Base-by-base conservation (phyloP, 2,113 vertebrate genomes). In the Brevimyrus niger region DNA sequence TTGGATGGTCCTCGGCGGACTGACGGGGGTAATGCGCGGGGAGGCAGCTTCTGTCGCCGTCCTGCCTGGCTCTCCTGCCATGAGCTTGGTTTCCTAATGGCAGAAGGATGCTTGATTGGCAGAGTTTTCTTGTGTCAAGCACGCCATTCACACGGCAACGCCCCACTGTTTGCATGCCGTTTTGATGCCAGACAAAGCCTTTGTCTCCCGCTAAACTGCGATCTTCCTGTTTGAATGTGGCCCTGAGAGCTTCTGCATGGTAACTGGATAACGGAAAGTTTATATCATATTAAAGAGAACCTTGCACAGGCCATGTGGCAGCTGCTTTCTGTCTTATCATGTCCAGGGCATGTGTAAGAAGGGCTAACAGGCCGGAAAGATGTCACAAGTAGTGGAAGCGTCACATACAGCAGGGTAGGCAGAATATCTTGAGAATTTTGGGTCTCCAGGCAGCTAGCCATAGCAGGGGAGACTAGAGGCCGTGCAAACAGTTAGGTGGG, bases 121-220 rank as follows among this genome's bases (percentile, higher is more conserved):
- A 13, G 47, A 10, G 0, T 86, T 86, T 84, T n/a, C n/a, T 50
- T 85, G 83, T 85, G 44, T 85, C 23, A n/a, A 17, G 83, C 42
- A 47, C 10, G n/a, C 13, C 46, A 5, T 48, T 80, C 73, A 42
- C 73, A 38, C 35, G 35, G 73, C 73, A 19, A 42, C 35, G 38
- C 4, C 13, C 21, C 10, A 11, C 47, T 86, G 83, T 27, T 50
- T 86, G 44, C 46, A 8, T 48, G n/a, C n/a, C 19, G 21, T 50
- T 80, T 86, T 27, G 44, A 86, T 86, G 83, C 83, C 83, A 50
- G 44, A 86, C 83, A 86, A 86, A 86, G 83, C 83, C n/a, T 47
- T 50, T 86, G 83, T 86, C 23, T 48, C 83, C n/a, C 0, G 83
- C 44, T 50, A 86, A 86, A 27, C 83, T 48, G 23, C 8, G 27